Conservation (phyloP, 2,113 vertebrate species). For the Neogobius melanostomus region DNA sequence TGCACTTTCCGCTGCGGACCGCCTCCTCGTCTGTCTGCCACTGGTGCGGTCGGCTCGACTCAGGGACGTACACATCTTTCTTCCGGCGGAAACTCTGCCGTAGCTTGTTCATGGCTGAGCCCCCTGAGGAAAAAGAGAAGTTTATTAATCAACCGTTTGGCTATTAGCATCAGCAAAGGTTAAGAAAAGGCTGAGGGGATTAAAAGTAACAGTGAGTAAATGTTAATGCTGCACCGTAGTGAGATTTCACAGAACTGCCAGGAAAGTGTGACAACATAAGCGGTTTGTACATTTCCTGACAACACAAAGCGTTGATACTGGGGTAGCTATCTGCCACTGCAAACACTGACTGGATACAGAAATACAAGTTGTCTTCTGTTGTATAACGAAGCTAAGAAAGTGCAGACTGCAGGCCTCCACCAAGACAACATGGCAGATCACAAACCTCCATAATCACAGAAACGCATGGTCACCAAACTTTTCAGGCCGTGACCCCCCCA, state of each 20-base stretch:
- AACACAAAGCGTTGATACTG: not conserved
- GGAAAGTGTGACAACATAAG: slow-evolving; percentile 6
- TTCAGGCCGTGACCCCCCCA: no score
- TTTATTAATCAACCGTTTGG: slow-evolving; percentile 20
- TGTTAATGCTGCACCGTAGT: not conserved
- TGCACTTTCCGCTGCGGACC: slow-evolving; percentile 94
- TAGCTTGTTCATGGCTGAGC: slow-evolving; percentile 96
- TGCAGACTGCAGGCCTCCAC: no score
- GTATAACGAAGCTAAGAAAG: no score
- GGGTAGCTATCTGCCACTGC: not conserved
- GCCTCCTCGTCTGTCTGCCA: slow-evolving; percentile 99
- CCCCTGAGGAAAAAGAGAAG: slow-evolving; percentile 66
- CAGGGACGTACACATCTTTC: slow-evolving; percentile 98
- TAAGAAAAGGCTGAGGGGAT: not conserved
- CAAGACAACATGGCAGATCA: no score
- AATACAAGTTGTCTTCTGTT: no score
- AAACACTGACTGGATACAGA: no score
- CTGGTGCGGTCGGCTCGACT: slow-evolving; percentile 97
- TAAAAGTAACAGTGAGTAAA: not conserved
- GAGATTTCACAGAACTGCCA: not conserved
- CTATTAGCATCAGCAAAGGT: slow-evolving; percentile 7
- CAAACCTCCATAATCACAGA: no score
- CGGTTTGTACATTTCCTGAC: slow-evolving; percentile 14
- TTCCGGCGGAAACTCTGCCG: slow-evolving; percentile 98
- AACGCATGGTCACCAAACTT: no score